Base-by-base conservation (phyloP, 2,797 vertebrate genomes). In the Rhinoraja longicauda region DNA sequence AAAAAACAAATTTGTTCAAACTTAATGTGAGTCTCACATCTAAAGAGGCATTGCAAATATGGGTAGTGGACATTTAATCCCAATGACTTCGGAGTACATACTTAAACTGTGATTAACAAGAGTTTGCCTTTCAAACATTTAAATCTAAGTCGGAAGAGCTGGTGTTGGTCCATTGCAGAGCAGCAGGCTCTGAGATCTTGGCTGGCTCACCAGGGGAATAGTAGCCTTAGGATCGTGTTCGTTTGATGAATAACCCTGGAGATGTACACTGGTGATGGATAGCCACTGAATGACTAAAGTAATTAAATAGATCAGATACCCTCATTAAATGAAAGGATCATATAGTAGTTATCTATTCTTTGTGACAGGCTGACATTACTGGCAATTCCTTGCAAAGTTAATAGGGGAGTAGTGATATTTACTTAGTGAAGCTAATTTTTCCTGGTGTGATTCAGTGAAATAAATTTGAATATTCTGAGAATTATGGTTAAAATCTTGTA, bases 271-370 rank as follows among this genome's bases (percentile, higher is more conserved):
- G 13, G 26, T 92, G 67, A 72, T 72, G 70, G 13, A 73, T 92
- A 29, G 13, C 32, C 39, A 10, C 12, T 91, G 90, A 67, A 73
- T 45, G 45, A 73, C 39, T 36, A 53, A 70, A 29, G 32, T 70
- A 90, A 92, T 92, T 92, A 73, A 92, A 53, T 75, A 75, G 13
- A 73, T 64, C 17, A 67, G 7, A 67, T 88, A n/a, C 17, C 32
- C 32, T 88, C 15, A 36, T 88, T 21, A 67, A 6, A 36, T 32
- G 36, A 67, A 88, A 67, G 32, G 7, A 67, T 67, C n/a, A 88
- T 88, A 88, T 88, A 64, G 36, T 53, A 73, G 24, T 19, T 91
- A 70, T 0, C 24, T 29, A 8, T 92, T 53, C 9, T 92, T 92
- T 53, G 39, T 45, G 67, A 53, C 67, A 91, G 39, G 32, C 39